Base-by-base conservation (phyloP, 1,140 invertebrate genomes). In the Physella acuta region DNA sequence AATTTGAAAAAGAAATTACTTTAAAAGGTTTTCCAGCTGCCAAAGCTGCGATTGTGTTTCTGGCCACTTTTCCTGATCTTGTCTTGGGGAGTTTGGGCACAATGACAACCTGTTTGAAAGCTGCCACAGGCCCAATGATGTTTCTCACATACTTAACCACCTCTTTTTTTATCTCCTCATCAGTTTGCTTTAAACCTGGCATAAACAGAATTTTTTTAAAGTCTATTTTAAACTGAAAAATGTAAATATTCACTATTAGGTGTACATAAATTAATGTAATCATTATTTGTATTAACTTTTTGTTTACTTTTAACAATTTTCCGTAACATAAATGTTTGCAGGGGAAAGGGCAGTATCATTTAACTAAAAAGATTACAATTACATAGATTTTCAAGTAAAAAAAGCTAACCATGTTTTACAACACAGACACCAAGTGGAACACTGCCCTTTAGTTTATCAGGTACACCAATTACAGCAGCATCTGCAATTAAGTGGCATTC, bases 361-460 rank as follows among this genome's bases (percentile, higher is more conserved):
- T 20, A 44, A 44, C 39, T 11, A 11, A 55, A 14, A 14, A n/a
- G 26, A 55, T 16, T 5, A 59, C 5, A 14, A 5, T 17, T 5
- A 59, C 4, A 55, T 55, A 55, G 53, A 16, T 5, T 17, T 30
- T 30, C 4, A 30, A 5, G 4, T 30, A 59, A 17, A 24, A 17
- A 16, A 49, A 24, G 17, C 65, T 71, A 70, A 84, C 83, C 82
- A 71, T 75, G 68, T 70, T 82, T 82, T 16, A 83, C 89, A 4
- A 96, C 91, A 76, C 92, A 94, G 14, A 97, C 86, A 69, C 93
- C 96, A 0, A 97, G 81, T 0, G 95, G 94, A 26, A 96, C 88
- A 78, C 96, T 91, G 26, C 94, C 94, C 83, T 97, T 97, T 0
- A 93, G 92, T 0, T 88, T 79, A 82, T 97, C 94, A 0, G 92